Base-by-base conservation (phyloP, 2,797 vertebrate species). In the Artibeus lituratus region DNA sequence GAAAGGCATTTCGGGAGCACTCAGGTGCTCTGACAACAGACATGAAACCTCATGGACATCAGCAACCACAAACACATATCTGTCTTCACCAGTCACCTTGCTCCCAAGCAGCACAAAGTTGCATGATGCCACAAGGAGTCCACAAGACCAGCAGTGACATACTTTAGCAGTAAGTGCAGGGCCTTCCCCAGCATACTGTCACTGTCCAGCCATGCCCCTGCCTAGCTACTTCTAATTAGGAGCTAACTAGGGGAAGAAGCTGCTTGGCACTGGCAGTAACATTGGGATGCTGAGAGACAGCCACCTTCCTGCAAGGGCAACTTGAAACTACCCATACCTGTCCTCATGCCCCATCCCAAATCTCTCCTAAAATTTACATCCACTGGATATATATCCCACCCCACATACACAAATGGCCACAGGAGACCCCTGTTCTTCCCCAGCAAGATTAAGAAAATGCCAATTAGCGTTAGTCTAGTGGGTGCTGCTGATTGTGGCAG, bases 111-210 rank as follows among this genome's bases (percentile, higher is more conserved):
- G 5, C 35, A 16, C 69, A 87, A 29, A 22, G 26, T 29, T 2
- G 2, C 10, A 69, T 1, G 5, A 39, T 15, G 9, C 7, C 83
- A 2, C 0, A 0, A 42, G 21, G 37, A 18, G 10, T 47, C 32
- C 7, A 14, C 7, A 47, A 39, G 59, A 19, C 4, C 4, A 12
- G 10, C 22, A 11, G 7, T 6, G 7, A 32, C 0, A 1, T 10
- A 18, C 59, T 32, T 42, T 18, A 35, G 19, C 18, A n/a, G 7
- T 10, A 15, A 16, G 24, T 8, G 37, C 1, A 18, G 6, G 7
- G 29, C 49, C 14, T 3, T 53, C 9, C 47, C 53, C 11, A 12
- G 24, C 1, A 2, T 1, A 8, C 29, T 0, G 2, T 51, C 18
- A 57, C 16, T 11, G 11, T 49, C 53, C 19, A 55, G 74, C 32